A percentile compares a stretch with the other conserved stretches of the same genome.
Evolutionary conservation across 2,797 vertebrate species (phyloP).

Genomic region (Rhinichthys osculus): DNA sequence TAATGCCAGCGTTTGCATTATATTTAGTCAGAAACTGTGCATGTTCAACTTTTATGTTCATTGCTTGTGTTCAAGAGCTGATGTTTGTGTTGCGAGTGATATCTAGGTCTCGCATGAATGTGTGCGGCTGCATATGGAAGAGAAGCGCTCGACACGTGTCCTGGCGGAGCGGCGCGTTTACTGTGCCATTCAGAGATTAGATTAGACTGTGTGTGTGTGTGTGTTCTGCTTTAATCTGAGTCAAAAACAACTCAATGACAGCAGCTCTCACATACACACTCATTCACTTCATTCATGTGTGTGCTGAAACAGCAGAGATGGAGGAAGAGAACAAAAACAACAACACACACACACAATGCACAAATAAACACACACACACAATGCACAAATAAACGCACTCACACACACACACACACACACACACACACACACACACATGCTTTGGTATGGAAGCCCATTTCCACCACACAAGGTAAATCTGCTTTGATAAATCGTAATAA

Average conservation of each 20-base stretch:
- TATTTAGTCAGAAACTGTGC: neutral
- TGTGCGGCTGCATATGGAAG: conserved; percentile 13
- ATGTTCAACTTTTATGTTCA: neutral
- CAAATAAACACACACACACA: neutral
- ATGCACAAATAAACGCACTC: neutral
- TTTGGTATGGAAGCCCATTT: neutral
- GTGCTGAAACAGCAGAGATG: neutral
- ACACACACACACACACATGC: neutral
- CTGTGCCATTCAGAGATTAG: conserved; percentile 31
- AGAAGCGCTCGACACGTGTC: conserved; percentile 23
- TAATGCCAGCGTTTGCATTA: neutral
- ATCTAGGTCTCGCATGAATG: neutral
- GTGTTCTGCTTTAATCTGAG: conserved; percentile 27
- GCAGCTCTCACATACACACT: neutral
- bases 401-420: neutral
- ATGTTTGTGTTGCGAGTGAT: neutral
- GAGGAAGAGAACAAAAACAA: neutral
- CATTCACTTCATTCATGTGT: neutral
- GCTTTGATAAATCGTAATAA: neutral
- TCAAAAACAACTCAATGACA: conserved; percentile 27
- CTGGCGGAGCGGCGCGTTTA: neutral
- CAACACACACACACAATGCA: neutral
- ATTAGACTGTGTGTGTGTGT: conserved; percentile 16
- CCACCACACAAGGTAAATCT: neutral
- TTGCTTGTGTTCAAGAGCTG: too few relatives aligned